Evolutionary conservation across 1,140 invertebrate species (phyloP), one percentile per base, ranked within the genome.

Genomic region (Trissolcus basalis): DNA sequence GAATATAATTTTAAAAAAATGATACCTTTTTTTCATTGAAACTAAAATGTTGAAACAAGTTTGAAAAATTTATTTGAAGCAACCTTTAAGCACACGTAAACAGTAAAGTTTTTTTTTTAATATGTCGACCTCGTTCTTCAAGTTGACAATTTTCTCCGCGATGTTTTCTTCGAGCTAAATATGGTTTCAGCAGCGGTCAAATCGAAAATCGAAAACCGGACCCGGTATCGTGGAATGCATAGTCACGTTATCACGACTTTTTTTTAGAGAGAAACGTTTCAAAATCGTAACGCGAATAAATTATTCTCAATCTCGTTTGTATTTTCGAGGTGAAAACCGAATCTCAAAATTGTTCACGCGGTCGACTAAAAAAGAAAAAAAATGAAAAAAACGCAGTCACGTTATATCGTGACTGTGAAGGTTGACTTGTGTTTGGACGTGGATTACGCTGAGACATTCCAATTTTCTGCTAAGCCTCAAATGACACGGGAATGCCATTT

Each of bases 371-470:
- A 27, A 27, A n/a, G n/a, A n/a, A n/a, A 27, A 47, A 65, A 65
- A 60, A 60, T 13, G 36, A 51, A 60, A 72, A 72, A 72, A 72
- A 65, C 43, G 16, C 2, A 65, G 61, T 72, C 69, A 65, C 69
- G 69, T 59, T 65, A 27, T 3, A 60, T 72, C 69, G 69, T 72
- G 69, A 72, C 69, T 72, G 2, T 27, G 16, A 11, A 32, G 12
- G 55, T 35, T 60, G 43, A 32, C 39, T 7, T 15, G 60, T 56
- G 54, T 72, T 64, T 64, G 50, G 51, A 67, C 56, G 44, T 11
- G 71, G 63, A 67, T 74, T 67, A 74, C 71, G 55, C 50, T 67
- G 61, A 67, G 63, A 67, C 71, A 74, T 67, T 74, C 71, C 63
- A 74, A 74, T 74, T 74, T 67, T 68, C 71, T 56, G 63, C 27